phyloP scores from a whole-genome alignment of 2,797 vertebrate species.

The Merluccius polli region DNA sequence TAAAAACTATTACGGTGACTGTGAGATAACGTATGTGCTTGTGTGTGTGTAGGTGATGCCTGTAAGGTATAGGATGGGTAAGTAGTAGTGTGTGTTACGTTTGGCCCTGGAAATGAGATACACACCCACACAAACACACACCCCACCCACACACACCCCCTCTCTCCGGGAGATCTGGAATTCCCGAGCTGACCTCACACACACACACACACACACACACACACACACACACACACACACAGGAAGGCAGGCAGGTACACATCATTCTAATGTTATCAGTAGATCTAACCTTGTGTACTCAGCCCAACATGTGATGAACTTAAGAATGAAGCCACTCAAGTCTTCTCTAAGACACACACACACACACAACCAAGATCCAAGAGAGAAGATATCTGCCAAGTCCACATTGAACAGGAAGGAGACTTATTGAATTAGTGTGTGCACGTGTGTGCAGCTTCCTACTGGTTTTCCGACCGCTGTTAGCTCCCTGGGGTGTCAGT shows the following conservation, averaged over 20 bases:
- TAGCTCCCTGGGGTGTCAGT: no score
- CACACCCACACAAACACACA: slow-evolving; percentile 12
- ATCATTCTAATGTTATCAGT: slow-evolving; percentile 17
- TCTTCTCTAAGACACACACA: slow-evolving; percentile 2
- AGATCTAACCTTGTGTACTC: slow-evolving; percentile 22
- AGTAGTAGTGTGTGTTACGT: slow-evolving; percentile 11
- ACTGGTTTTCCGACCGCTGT: no score
- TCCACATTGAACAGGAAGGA: no score
- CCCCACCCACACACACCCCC: background rate
- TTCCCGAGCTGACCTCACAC: background rate
- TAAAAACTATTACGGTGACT: background rate
- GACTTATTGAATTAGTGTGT: no score
- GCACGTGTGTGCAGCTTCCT: no score
- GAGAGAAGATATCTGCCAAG: background rate
- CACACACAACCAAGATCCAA: background rate
- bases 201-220: slow-evolving; percentile 13
- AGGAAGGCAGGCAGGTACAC: background rate
- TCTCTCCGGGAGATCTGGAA: background rate
- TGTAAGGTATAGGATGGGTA: background rate
- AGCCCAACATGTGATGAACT: slow-evolving; percentile 31
- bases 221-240: slow-evolving; percentile 5
- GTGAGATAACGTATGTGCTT: background rate
- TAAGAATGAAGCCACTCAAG: slow-evolving; percentile 50
- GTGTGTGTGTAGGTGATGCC: slow-evolving; percentile 20
- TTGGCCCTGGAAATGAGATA: slow-evolving; percentile 21